These are phyloP conservation scores for Zoanthus gigantus DNA, from an alignment of 92 coral and sea anemone genomes.

Conservation along the genomic window DNA sequence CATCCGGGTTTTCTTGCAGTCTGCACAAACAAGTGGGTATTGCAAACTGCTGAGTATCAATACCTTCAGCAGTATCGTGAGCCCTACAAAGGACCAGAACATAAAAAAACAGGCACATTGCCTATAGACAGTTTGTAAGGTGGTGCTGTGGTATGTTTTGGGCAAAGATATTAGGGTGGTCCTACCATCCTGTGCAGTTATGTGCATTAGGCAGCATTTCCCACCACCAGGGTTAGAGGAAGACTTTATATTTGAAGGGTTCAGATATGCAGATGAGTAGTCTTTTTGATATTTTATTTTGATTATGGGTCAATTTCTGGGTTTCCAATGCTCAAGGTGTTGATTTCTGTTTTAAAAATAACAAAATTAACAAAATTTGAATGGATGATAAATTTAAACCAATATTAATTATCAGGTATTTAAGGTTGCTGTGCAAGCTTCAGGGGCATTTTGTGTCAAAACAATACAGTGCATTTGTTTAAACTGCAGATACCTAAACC, in stretches of 20 bases:
- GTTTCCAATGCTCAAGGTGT: neutral
- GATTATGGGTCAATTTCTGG: neutral
- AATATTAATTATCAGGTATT: neutral
- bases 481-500: too few relatives aligned
- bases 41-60: slow-evolving; percentile 23
- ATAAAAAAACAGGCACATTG: slow-evolving; percentile 50
- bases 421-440: neutral
- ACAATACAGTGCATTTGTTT: too few relatives aligned
- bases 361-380: neutral
- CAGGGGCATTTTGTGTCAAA: too few relatives aligned
- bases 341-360: neutral
- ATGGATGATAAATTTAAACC: neutral
- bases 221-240: slow-evolving; percentile 56
- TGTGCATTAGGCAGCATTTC: slow-evolving; percentile 45
- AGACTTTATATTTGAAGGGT: slow-evolving; percentile 51
- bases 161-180: slow-evolving; percentile 49
- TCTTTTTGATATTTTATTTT: neutral
- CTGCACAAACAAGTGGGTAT: slow-evolving; percentile 25
- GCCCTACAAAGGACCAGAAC: slow-evolving; percentile 22
- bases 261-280: slow-evolving; percentile 43
- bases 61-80: slow-evolving; percentile 18
- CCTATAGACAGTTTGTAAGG: slow-evolving; percentile 43
- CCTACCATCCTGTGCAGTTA: slow-evolving; percentile 53
- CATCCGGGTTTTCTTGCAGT: slow-evolving; percentile 30
- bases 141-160: slow-evolving; percentile 55